Evolutionary conservation across 2,888 invertebrate genomes (phyloP), one percentile per base, ranked within the genome.

Genomic region (Ochropleura plecta): DNA sequence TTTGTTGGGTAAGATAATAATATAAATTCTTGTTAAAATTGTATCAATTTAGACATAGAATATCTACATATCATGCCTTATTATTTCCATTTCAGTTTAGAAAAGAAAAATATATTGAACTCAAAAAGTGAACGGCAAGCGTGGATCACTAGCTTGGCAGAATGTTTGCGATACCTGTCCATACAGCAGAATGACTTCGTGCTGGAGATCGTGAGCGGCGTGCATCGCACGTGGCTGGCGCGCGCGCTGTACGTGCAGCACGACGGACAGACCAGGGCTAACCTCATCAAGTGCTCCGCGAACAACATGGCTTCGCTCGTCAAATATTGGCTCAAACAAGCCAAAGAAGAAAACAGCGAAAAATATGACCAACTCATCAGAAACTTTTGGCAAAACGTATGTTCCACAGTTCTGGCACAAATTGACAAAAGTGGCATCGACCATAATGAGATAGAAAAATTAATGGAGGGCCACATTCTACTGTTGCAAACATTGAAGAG

Each of bases 81-180:
- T 30, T 30, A 16, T 51, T 60, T 70, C 78, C 63, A 78, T 90
- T 89, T 77, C 91, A 98, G 98, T 53, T 95, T 98, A 78, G 97
- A 97, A 68, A 95, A 96, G 62, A 97, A 97, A 79, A 96, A 94
- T 68, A 96, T 97, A 14, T 91, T 97, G 68, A 95, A 95, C 53
- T 98, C 97, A 63, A 97, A 97, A 82, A 97, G 97, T 60, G 98
- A 98, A 93, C 96, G 97, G 30, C 96, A 97, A 64, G 97, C 97
- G 0, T 97, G 98, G 88, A 96, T 97, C 42, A 97, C 96, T 63
- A 97, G 98, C 3, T 97, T 98, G 85, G 96, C 97, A 40, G 99
- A 99, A 91, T 98, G 98, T 90, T 91, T 98, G 40, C 97, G 93
- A 4, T 92, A 94, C 79, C 67, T 95, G 42, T 92, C 94, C 3